Evolutionary conservation across 2,797 vertebrate genomes (phyloP), one percentile per base, ranked within the genome.

Genomic region (Threskiornis aethiopicus): DNA sequence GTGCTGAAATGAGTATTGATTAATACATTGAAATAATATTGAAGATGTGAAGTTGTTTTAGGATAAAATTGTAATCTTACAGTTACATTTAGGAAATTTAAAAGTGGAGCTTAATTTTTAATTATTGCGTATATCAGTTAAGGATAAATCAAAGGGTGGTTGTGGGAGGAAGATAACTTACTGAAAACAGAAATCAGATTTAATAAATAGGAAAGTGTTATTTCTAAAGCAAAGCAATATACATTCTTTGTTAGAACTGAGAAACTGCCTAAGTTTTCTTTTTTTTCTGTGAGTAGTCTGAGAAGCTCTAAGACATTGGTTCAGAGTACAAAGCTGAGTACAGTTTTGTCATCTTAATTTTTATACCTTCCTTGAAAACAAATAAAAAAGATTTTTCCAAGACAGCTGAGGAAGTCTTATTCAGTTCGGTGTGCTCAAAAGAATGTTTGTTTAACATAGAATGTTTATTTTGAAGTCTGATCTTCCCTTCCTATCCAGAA

Each of bases 391-490:
- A 26, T 28, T 52, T 80, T 75, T 73, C 54, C 49, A 42, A 61
- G 84, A 35, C 65, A 84, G 12, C 15, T 91, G 72, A 54, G 69
- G 64, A 90, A 81, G 37, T 62, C 39, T 44, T 81, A 31, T 88
- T 93, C 41, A 41, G 44, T 71, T 89, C 0, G 7, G 8, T 88
- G 64, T 83, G 39, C 79, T 96, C 84, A 88, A 72, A 95, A 94
- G 83, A 37, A 64, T 64, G 52, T 90, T 91, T 86, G 55, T 96
- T 87, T 94, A 82, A 78, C 33, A n/a, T 31, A 42, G 18, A 58
- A 8, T 86, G 49, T 93, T 94, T 96, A 92, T 97, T 95, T 91
- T 92, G 58, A 94, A 90, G 83, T 90, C 66, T 92, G 85, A 6
- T 88, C 77, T 86, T 85, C 75, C 82, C 49, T 94, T 95, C 92